Evolutionary conservation across 2,888 invertebrate species (phyloP), one percentile per base, ranked within the genome.

Genomic region (Hartigia nigra): DNA sequence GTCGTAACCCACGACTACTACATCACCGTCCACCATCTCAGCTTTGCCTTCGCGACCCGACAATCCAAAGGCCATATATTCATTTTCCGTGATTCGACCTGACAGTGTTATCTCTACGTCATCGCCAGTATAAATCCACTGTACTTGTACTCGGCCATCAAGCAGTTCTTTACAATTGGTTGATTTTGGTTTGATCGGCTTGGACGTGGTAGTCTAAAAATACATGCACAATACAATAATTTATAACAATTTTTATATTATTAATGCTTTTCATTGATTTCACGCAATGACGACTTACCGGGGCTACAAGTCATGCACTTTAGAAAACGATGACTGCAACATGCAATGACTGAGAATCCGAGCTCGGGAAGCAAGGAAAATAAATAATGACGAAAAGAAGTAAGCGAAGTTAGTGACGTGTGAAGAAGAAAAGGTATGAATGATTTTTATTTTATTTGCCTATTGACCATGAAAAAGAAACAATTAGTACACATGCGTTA

Each of bases 31-130:
- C 74, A 92, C 91, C 97, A 97, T 97, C 90, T 95, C 95, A 0
- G 96, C 92, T 55, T 93, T 92, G 23, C 95, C 95, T 87, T 95
- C 95, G 70, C 94, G 94, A 0, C 97, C 97, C 1, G 97, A 97
- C 70, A 97, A 92, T 0, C 98, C 97, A 84, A 98, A 97, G 0
- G 97, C 95, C 93, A 98, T 95, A 91, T 97, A 98, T 89, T 98
- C 96, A 88, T 97, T 96, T 86, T 96, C 96, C 36, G 94, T 93
- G 55, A 97, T 96, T 55, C 95, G 93, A 0, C 96, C 97, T 3
- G 96, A 95, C 74, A 98, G 90, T 55, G 96, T 95, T 77, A 98
- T 95, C 88, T 96, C 95, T 3, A 98, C 94, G 80, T 95, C 94
- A 76, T 96, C 95, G 90, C 93, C 95, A 91, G 95, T 94, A 77